phyloP scores from a whole-genome alignment of 2,113 vertebrate species.

The Anhinga rufa region DNA sequence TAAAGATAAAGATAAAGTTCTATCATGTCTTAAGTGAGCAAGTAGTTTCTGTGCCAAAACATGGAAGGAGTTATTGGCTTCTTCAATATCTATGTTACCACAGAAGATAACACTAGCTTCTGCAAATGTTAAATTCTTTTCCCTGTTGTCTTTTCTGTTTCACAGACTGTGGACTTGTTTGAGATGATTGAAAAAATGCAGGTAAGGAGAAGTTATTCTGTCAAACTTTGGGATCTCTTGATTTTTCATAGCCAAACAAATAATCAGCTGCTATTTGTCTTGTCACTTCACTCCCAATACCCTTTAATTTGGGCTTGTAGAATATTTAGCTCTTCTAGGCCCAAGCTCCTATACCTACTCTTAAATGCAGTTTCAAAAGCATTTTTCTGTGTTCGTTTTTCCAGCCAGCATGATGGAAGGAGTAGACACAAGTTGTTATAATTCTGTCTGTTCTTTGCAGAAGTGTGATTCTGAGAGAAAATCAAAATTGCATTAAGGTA shows the following conservation, averaged over 20 bases:
- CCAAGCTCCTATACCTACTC: not conserved
- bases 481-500: not conserved
- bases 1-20: too few species aligned
- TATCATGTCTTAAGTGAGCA: not conserved
- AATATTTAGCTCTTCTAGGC: not conserved
- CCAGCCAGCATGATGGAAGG: not conserved
- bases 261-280: not conserved
- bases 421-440: not conserved
- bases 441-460: not conserved
- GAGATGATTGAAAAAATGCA: constrained; percentile 86
- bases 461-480: not conserved
- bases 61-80: not conserved
- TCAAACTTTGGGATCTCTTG: not conserved
- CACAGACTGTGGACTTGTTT: constrained; percentile 85
- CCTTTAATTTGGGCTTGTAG: not conserved
- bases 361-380: not conserved
- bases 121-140: not conserved
- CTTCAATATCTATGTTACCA: not conserved
- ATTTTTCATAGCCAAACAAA: not conserved
- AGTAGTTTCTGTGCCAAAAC: not conserved
- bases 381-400: not conserved
- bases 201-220: constrained; percentile 57
- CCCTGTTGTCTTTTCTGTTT: not conserved
- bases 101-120: not conserved
- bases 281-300: not conserved